Evolutionary conservation across 2,797 vertebrate species (phyloP).

Genomic region (Galaxias olidus): DNA sequence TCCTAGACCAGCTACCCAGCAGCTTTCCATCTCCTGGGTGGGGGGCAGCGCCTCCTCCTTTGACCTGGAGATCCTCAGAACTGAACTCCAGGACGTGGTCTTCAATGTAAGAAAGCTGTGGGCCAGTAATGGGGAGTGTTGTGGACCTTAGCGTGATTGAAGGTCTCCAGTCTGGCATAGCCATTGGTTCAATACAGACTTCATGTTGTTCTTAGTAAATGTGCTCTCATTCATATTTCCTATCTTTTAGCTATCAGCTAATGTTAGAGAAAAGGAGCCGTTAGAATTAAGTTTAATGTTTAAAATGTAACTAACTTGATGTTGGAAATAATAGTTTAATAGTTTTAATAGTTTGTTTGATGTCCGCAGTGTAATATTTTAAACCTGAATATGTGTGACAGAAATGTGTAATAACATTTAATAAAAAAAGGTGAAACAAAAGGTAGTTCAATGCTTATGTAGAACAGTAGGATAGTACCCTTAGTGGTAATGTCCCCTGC

Average conservation of each 20-base stretch:
- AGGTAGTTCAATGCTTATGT: too few species aligned
- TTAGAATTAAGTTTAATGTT: too few species aligned
- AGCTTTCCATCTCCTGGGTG: constrained; percentile 70
- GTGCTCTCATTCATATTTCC: background rate
- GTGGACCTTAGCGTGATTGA: background rate
- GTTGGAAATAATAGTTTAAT: too few species aligned
- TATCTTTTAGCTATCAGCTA: background rate
- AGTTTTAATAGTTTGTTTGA: background rate
- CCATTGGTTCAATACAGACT: background rate
- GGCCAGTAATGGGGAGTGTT: background rate
- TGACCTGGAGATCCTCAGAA: constrained; percentile 73
- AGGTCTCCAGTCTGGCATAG: background rate
- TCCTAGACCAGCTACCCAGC: constrained; percentile 36
- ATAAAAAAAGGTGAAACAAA: too few species aligned
- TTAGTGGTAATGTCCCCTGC: too few species aligned
- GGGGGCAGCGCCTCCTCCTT: constrained; percentile 60
- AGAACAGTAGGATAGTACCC: too few species aligned
- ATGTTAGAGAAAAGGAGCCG: too few species aligned
- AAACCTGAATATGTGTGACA: too few species aligned
- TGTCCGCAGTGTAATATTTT: too few species aligned
- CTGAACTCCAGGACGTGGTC: constrained; percentile 67
- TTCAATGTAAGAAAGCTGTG: constrained; percentile 65
- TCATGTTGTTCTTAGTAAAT: too few species aligned
- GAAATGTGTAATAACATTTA: too few species aligned
- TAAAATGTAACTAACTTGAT: too few species aligned